Percentiles rank a stretch among this genome's conserved stretches.
These are phyloP conservation scores for Drosophila koepferae DNA, from an alignment of 2,888 invertebrate genomes.

Conservation along the genomic window DNA sequence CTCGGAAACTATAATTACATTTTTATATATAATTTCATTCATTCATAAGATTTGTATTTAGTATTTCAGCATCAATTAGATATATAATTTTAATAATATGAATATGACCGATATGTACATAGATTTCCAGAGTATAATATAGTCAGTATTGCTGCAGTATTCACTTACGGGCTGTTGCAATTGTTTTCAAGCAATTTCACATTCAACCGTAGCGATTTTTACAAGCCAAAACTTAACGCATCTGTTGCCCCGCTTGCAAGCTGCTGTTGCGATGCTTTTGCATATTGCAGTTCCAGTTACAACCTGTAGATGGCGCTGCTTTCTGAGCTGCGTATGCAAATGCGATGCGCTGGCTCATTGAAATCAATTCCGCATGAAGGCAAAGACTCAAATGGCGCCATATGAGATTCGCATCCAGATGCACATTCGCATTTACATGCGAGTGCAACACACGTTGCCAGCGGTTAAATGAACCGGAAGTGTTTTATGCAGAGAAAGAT, in stretches of 20 bases:
- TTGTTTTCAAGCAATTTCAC: constrained; percentile 11
- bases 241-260: constrained; percentile 24
- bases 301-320: constrained; percentile 31
- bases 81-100: background rate
- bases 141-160: background rate
- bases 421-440: constrained; percentile 1
- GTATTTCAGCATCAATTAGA: background rate
- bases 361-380: constrained; percentile 52
- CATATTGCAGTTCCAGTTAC: constrained; percentile 21
- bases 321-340: constrained; percentile 33
- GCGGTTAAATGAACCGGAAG: constrained; percentile 74
- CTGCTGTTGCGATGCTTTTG: constrained; percentile 19
- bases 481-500: constrained; percentile 64
- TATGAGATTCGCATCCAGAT: constrained; percentile 21
- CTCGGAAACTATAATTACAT: too few relatives aligned
- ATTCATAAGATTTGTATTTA: background rate
- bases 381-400: constrained; percentile 50
- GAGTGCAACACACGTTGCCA: constrained; percentile 17
- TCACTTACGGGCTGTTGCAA: background rate
- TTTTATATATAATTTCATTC: too few relatives aligned
- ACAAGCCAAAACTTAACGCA: background rate
- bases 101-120: background rate
- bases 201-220: constrained; percentile 6
- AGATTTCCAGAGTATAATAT: background rate
- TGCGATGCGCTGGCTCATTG: constrained; percentile 27